Base-by-base conservation (phyloP, 1,140 invertebrate species). In the Dysdera silvatica region DNA sequence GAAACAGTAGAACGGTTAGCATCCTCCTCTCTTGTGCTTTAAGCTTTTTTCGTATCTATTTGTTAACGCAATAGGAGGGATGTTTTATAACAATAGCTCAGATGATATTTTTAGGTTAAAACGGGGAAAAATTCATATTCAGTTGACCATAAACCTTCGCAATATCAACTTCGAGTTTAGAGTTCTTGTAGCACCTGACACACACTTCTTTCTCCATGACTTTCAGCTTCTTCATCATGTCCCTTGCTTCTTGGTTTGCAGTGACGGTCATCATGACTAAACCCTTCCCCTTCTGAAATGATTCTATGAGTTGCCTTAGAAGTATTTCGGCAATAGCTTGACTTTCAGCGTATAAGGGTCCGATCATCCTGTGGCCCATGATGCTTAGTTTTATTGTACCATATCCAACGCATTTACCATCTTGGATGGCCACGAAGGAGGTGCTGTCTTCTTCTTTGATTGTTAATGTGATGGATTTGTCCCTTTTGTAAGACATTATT, bases 41-140 rank as follows among this genome's bases (percentile, higher is more conserved):
- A n/a, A n/a, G n/a, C n/a, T n/a, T n/a, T n/a, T n/a, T n/a, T n/a
- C n/a, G n/a, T n/a, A n/a, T n/a, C n/a, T n/a, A n/a, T n/a, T n/a
- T n/a, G n/a, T n/a, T n/a, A n/a, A n/a, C n/a, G n/a, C n/a, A n/a
- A n/a, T n/a, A n/a, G n/a, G n/a, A n/a, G n/a, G n/a, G n/a, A n/a
- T n/a, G n/a, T n/a, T n/a, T n/a, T n/a, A n/a, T n/a, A n/a, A n/a
- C n/a, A n/a, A n/a, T n/a, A n/a, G n/a, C n/a, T n/a, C n/a, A n/a
- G n/a, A n/a, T n/a, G n/a, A n/a, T n/a, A n/a, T n/a, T n/a, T n/a
- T n/a, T n/a, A n/a, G n/a, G n/a, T 61, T 37, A 72, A 55, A 68
- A 70, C n/a, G 69, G 61, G 12, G 65, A 68, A 63, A 72, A 72
- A 53, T 72, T 72, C 7, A 71, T 67, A 33, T 69, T 61, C 45